These are phyloP conservation scores for Nothocercus nigrocapillus DNA, from an alignment of 2,113 vertebrate genomes.

Conservation along the genomic window DNA sequence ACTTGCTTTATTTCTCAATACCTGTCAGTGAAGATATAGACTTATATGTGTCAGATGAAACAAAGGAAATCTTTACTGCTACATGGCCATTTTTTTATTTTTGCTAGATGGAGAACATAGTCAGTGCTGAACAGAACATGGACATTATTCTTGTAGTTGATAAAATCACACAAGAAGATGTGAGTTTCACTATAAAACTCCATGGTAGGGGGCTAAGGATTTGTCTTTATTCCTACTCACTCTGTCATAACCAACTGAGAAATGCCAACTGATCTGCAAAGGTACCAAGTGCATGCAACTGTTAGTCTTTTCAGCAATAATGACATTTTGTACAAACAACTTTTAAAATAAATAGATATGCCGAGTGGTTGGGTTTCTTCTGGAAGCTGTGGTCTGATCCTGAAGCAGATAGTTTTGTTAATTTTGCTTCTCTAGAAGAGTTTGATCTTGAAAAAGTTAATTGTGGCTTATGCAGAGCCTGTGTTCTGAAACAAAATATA, in stretches of 20 bases:
- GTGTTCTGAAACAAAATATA: not conserved
- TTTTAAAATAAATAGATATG: not conserved
- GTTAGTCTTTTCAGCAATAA: not conserved
- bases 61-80: not conserved
- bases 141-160: not conserved
- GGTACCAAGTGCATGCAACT: not conserved
- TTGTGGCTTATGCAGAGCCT: not conserved
- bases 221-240: not conserved
- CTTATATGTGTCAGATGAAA: not conserved
- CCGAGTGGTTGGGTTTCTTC: not conserved
- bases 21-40: not conserved
- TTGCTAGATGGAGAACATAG: not conserved
- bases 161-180: not conserved
- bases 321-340: not conserved
- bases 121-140: not conserved
- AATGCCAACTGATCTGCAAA: not conserved
- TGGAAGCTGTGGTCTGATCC: not conserved
- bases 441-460: not conserved
- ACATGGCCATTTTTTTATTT: not conserved
- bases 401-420: not conserved
- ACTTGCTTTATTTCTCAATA: not conserved
- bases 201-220: fast-evolving
- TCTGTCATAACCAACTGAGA: not conserved
- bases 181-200: not conserved
- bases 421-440: not conserved